A percentile compares a stretch with the other conserved stretches of the same genome.
These are phyloP conservation scores for Rhopalosiphum nymphaeae DNA, from an alignment of 2,888 invertebrate species.

Conservation along the genomic window DNA sequence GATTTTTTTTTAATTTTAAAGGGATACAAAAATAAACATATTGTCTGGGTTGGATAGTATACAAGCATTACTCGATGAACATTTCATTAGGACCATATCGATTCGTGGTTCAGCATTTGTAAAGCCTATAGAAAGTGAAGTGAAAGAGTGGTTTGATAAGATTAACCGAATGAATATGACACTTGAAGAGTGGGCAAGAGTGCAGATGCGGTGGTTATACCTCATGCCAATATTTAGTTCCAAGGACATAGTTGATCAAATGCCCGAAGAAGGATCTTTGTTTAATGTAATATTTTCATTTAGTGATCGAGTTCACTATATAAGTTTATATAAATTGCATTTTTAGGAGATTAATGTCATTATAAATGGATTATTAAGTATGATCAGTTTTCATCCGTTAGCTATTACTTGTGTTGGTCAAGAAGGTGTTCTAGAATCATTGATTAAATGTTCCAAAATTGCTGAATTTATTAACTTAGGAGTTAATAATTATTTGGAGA, in stretches of 20 bases:
- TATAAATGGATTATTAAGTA: conserved; percentile 78
- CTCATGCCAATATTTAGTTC: conserved; percentile 89
- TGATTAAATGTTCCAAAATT: conserved; percentile 78
- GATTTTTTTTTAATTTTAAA: conserved; percentile 69
- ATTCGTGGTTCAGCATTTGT: conserved; percentile 90
- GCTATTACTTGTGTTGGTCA: conserved; percentile 79
- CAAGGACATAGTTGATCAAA: conserved; percentile 86
- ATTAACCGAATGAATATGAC: conserved; percentile 79
- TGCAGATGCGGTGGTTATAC: conserved; percentile 89
- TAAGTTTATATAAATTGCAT: neutral
- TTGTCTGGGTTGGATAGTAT: conserved; percentile 83
- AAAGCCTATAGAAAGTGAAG: conserved; percentile 81
- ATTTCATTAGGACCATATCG: conserved; percentile 84
- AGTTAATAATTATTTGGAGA: conserved; percentile 85
- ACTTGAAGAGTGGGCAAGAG: conserved; percentile 87
- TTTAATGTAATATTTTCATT: conserved; percentile 72
- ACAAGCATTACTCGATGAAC: conserved; percentile 84
- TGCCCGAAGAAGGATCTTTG: conserved; percentile 86
- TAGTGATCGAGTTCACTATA: neutral
- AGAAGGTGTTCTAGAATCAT: conserved; percentile 78
- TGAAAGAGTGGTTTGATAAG: conserved; percentile 82
- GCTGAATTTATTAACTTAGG: conserved; percentile 87
- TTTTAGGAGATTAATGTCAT: conserved; percentile 77
- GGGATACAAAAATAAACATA: conserved; percentile 82
- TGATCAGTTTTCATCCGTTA: conserved; percentile 76